Base-by-base conservation (phyloP, 2,888 invertebrate species). In the Conus canariensis region DNA sequence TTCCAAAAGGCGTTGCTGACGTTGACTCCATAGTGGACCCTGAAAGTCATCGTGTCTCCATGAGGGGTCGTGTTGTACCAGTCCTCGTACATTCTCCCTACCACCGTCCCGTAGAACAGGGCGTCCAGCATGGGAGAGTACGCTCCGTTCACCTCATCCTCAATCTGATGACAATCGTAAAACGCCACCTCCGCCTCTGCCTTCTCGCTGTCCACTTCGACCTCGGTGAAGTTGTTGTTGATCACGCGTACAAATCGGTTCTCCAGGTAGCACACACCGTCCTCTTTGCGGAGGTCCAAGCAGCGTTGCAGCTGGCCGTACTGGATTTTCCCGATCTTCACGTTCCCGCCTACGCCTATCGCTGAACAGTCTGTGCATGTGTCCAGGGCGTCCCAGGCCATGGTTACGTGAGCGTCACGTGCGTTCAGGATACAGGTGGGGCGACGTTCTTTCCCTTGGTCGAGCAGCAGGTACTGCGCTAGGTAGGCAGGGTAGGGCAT, bases 1-100 rank as follows among this genome's bases (percentile, higher is more conserved):
- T 93, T 93, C 93, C 94, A 94, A 82, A 92, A 93, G 0, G 94
- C 94, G 90, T 94, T 93, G 56, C 92, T 92, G 16, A 70, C 90
- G 8, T 89, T 86, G 22, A 30, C 7, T 16, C 92, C 93, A 88
- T 87, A 93, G 85, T 94, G 94, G 25, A 94, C 94, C 87, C 92
- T 91, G 19, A 91, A 87, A 10, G 89, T 80, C 7, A 93, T 74
- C 12, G 92, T 87, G 22, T 87, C 86, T 22, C 58, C 58, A 6
- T 87, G 60, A 9, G 87, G 60, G 7, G 59, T 56, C 5, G 87
- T 91, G 56, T 91, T 82, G 90, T 93, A 93, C 93, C 93, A 93
- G 64, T 94, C 93, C 45, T 92, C 90, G 90, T 92, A 94, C 94
- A 94, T 93, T n/a, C 92, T 90, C 2, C 92, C 93, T 30, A 93